Base-by-base conservation (phyloP, 2,888 invertebrate genomes). In the Frankliniella intonsa region DNA sequence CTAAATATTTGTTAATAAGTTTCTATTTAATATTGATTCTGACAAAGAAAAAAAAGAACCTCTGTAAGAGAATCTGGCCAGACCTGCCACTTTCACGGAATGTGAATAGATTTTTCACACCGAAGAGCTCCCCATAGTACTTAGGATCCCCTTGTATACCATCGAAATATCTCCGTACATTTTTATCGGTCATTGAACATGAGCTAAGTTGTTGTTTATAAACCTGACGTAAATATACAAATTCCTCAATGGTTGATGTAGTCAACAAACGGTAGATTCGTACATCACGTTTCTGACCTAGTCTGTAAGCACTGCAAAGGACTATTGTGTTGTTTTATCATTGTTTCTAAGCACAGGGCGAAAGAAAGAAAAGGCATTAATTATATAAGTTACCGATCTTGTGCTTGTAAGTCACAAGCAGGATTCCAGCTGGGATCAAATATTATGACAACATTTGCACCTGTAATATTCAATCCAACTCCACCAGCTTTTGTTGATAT, bases 341-440 rank as follows among this genome's bases (percentile, higher is more conserved):
- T 22, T 12, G 10, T 25, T 22, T 76, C 22, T n/a, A 38, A 11
- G 14, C 17, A 55, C 3, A 55, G 17, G 17, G 11, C 55, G 7
- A 55, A 3, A 55, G 17, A 55, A 55, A 12, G 17, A 55, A 19
- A 9, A 55, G 19, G 55, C 19, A 14, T 19, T 12, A 55, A 55
- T 12, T 55, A 5, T 55, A 19, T 12, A 55, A 9, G 17, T 11
- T 22, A 76, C 69, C 69, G 69, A 25, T 76, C 69, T 22, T 76
- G 69, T 25, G 69, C 69, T 76, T 76, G 69, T 25, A 76, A 25
- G 25, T 76, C 69, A 76, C 25, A 25, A 22, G 69, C 69, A 22
- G 69, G 69, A 25, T 76, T 76, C 69, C 69, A 76, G 25, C 25
- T 76, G 25, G 69, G 69, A 76, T 76, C 69, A 76, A 25, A 76